Evolutionary conservation across 2,888 invertebrate genomes (phyloP), one percentile per base, ranked within the genome.

Genomic region (Tiphia femorata): DNA sequence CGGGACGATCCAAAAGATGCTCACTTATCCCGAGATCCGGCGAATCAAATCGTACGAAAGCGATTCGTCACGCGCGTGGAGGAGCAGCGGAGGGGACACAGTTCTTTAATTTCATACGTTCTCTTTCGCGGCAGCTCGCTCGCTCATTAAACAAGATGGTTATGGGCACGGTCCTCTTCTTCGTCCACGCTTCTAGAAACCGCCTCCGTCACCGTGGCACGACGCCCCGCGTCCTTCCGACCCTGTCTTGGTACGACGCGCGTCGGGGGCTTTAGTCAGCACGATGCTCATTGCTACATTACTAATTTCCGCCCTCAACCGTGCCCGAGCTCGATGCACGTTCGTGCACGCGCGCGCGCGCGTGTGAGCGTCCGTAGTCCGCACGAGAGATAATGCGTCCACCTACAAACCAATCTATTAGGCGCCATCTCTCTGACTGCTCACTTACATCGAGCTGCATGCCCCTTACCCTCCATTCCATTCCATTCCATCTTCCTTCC

Each of bases 341-440:
- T 53, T 52, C 54, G 49, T 41, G 25, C 37, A 58, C 61, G 47
- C 49, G 46, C 49, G 56, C 62, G 56, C 37, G 58, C 57, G 41
- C 48, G 59, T 59, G 51, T 48, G 51, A 43, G 65, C 64, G 63
- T 65, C 65, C 62, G 68, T 69, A 71, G 74, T 60, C 60, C 62
- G 69, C 72, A 57, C 56, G 61, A 64, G 72, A 75, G 75, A 82
- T 81, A 82, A 82, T 82, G 75, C 77, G 80, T 80, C 82, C 82
- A 82, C 82, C 82, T 82, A 82, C 82, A 82, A 82, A 81, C 82
- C 79, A 82, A 82, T 83, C 82, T 82, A 82, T 82, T 81, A 82
- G 82, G 82, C 82, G 83, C 82, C 82, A 79, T 80, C 81, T 81
- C 81, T 77, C 78, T 77, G 80, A 81, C 81, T 81, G 80, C 81